Percentiles rank a stretch among this genome's conserved stretches.
These are phyloP conservation scores for Jacana jacana DNA, from an alignment of 2,113 vertebrate species.

Conservation along the genomic window DNA sequence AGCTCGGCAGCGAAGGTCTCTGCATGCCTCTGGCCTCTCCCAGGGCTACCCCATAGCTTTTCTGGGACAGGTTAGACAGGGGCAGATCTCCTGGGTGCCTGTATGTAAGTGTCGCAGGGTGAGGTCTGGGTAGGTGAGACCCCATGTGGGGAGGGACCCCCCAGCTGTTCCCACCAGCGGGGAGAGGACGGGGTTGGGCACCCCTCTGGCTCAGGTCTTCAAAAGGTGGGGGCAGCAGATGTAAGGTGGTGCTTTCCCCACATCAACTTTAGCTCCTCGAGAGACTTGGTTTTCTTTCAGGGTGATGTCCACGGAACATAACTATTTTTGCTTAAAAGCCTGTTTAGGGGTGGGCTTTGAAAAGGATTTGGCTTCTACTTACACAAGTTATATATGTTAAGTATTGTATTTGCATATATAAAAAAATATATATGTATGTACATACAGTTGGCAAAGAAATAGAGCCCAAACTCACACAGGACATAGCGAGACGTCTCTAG, in stretches of 20 bases:
- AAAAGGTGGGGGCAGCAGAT: neutral
- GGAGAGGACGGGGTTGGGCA: neutral
- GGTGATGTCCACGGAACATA: neutral
- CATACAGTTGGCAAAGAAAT: neutral
- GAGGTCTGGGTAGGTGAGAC: too few species aligned
- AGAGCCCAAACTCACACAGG: neutral
- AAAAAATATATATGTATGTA: neutral
- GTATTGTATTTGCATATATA: neutral
- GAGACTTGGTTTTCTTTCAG: neutral
- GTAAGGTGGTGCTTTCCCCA: neutral
- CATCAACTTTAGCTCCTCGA: neutral
- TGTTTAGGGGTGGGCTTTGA: neutral
- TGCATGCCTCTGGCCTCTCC: neutral
- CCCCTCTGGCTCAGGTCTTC: rapidly evolving
- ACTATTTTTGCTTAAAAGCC: neutral
- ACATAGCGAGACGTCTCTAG: neutral
- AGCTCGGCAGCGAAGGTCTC: neutral
- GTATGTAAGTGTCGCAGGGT: too few species aligned
- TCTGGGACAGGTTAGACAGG: neutral
- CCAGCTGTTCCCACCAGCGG: neutral
- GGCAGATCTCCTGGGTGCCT: neutral
- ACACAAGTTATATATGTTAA: neutral
- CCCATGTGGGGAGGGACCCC: neutral
- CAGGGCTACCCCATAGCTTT: neutral
- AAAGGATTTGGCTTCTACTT: neutral